A percentile compares a stretch with the other conserved stretches of the same genome.
Evolutionary conservation across 2,888 invertebrate genomes (phyloP).

Genomic region (Cheilosia vulpina): DNA sequence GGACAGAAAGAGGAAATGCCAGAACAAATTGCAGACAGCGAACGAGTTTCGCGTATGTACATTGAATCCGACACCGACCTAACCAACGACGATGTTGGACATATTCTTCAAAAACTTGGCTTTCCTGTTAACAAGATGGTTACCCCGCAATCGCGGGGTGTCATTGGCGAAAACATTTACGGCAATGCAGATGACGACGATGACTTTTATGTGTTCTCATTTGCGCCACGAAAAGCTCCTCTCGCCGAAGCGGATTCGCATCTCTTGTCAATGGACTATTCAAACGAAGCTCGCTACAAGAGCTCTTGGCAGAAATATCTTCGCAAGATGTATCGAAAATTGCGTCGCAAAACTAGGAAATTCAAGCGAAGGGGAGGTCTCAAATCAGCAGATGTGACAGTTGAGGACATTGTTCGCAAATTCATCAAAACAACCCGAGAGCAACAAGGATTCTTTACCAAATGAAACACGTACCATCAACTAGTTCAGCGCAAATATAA

Average conservation of each 20-base stretch:
- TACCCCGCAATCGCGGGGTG: constrained; percentile 35
- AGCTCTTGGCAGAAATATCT: constrained; percentile 54
- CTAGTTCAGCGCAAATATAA: background rate
- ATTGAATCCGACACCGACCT: constrained; percentile 40
- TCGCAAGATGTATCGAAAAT: constrained; percentile 57
- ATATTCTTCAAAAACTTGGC: constrained; percentile 50
- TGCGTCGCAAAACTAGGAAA: constrained; percentile 52
- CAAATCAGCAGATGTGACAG: constrained; percentile 57
- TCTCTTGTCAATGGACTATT: background rate
- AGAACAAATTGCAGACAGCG: constrained; percentile 20
- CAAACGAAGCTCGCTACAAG: constrained; percentile 38
- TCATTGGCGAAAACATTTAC: constrained; percentile 3
- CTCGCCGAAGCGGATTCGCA: background rate
- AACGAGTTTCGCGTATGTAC: constrained; percentile 51
- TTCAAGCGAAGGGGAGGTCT: constrained; percentile 46
- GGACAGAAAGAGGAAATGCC: constrained; percentile 14
- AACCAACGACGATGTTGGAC: constrained; percentile 33
- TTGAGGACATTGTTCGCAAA: background rate
- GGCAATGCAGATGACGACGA: constrained; percentile 17
- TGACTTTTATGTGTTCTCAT: constrained; percentile 46
- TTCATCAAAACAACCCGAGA: constrained; percentile 21
- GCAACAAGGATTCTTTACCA: constrained; percentile 42
- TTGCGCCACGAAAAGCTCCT: constrained; percentile 29
- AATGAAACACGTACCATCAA: background rate
- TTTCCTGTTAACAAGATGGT: constrained; percentile 20